phyloP scores from a whole-genome alignment of 2,797 vertebrate genomes.

The Synaphobranchus kaupii region DNA sequence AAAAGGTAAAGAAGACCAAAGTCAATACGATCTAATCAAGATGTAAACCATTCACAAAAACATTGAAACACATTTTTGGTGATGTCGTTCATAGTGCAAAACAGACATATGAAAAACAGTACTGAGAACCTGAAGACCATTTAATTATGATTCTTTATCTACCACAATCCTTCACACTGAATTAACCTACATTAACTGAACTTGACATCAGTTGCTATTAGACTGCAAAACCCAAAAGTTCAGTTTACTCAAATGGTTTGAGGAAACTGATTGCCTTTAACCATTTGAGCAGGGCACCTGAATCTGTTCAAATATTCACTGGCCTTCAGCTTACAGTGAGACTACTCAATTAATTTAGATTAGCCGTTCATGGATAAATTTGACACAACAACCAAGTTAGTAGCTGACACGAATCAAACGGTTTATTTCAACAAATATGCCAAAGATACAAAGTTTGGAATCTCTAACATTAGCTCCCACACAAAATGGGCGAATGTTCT shows the following conservation, averaged over 20 bases:
- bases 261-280: not conserved
- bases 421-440: constrained; percentile 32
- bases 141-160: not conserved
- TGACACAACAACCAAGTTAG: constrained; percentile 21
- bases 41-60: not conserved
- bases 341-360: not conserved
- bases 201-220: too few relatives aligned
- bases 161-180: not conserved
- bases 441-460: constrained; percentile 28
- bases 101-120: not conserved
- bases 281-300: not conserved
- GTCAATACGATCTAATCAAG: not conserved
- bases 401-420: constrained; percentile 27
- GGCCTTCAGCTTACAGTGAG: not conserved
- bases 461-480: not conserved
- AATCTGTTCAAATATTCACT: not conserved
- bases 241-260: not conserved
- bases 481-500: constrained; percentile 14
- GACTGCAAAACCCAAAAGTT: too few relatives aligned
- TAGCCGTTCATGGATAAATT: not conserved
- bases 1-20: not conserved
- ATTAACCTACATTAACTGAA: too few relatives aligned
- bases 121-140: not conserved
- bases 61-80: not conserved
- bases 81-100: not conserved